phyloP scores from a whole-genome alignment of 1,140 invertebrate genomes.

The Anastatus disparis region DNA sequence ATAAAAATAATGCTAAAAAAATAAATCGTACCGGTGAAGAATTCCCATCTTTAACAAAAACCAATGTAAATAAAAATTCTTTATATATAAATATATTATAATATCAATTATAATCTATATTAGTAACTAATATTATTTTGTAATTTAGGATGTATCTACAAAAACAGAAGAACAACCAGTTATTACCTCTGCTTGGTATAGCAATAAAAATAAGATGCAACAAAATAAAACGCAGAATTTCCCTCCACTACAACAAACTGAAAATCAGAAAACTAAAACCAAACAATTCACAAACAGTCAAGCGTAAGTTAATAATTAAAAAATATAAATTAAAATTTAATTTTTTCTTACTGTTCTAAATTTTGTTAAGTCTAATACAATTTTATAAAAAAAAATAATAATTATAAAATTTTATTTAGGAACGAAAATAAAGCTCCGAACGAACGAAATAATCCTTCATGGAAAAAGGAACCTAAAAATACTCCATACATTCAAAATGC shows the following conservation, averaged over 20 bases:
- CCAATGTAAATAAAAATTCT: slow-evolving; percentile 55
- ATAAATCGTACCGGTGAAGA: slow-evolving; percentile 60
- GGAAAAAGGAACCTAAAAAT: slow-evolving; percentile 58
- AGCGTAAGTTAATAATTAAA: slow-evolving; percentile 48
- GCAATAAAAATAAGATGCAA: slow-evolving; percentile 59
- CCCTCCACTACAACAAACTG: slow-evolving; percentile 58
- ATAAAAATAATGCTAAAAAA: slow-evolving; percentile 47
- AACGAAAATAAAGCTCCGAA: slow-evolving; percentile 59
- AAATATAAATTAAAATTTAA: slow-evolving; percentile 21
- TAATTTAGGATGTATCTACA: slow-evolving; percentile 8
- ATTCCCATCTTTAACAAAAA: slow-evolving; percentile 59
- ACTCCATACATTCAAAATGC: slow-evolving; percentile 50
- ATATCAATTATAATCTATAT: background rate
- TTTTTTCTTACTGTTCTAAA: background rate
- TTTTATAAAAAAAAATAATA: no score
- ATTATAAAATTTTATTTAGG: slow-evolving; percentile 49
- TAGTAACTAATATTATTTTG: background rate
- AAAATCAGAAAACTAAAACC: slow-evolving; percentile 53
- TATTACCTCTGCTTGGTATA: slow-evolving; percentile 65
- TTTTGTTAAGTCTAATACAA: background rate
- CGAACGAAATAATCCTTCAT: slow-evolving; percentile 57
- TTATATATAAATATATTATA: background rate
- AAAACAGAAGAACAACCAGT: slow-evolving; percentile 59
- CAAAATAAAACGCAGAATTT: slow-evolving; percentile 58
- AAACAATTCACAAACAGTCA: slow-evolving; percentile 46